These are phyloP conservation scores for chimpanzee (Pan troglodytes) DNA, from an alignment of 2,113 vertebrate species.

Conservation along the genomic window NHGRI_mPanTro3-v2.1_pri NC_072404.2:86189501-86190000, in stretches of 20 bases:
- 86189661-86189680: background rate
- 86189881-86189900: background rate
- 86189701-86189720: background rate
- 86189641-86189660: background rate
- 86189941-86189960: background rate
- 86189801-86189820: background rate
- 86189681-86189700: background rate
- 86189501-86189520: background rate
- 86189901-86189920: rapidly evolving
- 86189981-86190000: background rate
- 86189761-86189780: background rate
- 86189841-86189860: background rate
- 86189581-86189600: background rate
- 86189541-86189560: background rate
- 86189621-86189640: background rate
- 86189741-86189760: background rate
- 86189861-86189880: background rate
- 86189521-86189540: background rate
- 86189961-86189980: background rate
- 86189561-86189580: background rate
- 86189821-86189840: background rate
- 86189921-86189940: background rate
- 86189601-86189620: background rate
- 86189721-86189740: background rate
- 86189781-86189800: background rate